Evolutionary conservation across 2,888 invertebrate genomes (phyloP), one percentile per base, ranked within the genome.

Genomic region (Celastrina argiolus): DNA sequence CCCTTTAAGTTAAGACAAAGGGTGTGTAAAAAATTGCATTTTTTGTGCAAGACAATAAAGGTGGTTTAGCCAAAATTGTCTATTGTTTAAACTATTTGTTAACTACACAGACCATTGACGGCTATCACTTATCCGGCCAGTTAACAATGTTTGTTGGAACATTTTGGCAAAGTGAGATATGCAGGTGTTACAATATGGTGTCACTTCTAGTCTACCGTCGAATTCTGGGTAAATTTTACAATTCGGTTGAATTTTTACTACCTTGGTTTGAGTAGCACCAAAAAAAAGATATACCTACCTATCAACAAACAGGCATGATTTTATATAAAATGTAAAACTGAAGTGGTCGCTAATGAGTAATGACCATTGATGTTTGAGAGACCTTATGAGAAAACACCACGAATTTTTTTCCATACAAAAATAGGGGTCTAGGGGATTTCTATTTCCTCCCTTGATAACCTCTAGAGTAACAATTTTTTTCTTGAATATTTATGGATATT

Each of bases 121-220:
- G 34, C 34, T 59, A 34, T 59, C 59, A 22, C 36, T 39, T 61
- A 18, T 36, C 36, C 36, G 61, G 59, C 36, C 59, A 2, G 10
- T 18, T 61, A 61, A 61, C 61, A 61, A 36, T 61, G 59, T 61
- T 61, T 61, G 36, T 12, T 22, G 1, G 22, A 39, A 39, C 7
- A 59, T 39, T 56, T 61, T 61, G 39, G 36, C 12, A 10, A 61
- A 22, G 16, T 61, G 16, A 36, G 39, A 31, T 39, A 61, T 22
- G 18, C 61, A 36, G 39, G 39, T 61, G 61, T 61, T 39, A n/a
- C n/a, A n/a, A n/a, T n/a, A n/a, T n/a, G 39, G 39, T 61, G 61
- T 61, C 22, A 12, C 10, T 56, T 22, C 36, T 4, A 18, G 22
- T 51, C 51, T 51, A 22, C 51, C 26, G 51, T 22, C 22, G 22